Evolutionary conservation across 2,797 vertebrate genomes (phyloP).

Genomic region (Spinus olivaceus): DNA sequence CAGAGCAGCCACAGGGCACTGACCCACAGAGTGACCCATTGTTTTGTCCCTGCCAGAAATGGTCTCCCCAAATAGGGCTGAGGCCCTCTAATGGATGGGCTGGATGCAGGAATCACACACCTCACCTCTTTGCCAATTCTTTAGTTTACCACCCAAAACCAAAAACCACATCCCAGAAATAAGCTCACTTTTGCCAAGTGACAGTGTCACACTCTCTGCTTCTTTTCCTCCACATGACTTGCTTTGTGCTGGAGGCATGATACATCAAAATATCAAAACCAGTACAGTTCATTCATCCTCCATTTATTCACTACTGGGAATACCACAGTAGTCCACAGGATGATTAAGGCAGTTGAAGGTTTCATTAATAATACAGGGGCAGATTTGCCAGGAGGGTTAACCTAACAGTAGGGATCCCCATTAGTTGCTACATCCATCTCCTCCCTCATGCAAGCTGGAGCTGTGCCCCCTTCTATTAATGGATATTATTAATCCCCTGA

Average conservation of each 20-base stretch:
- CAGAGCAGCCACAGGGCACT: background rate
- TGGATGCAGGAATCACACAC: background rate
- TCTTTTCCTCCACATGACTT: background rate
- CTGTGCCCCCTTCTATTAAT: conserved; percentile 35
- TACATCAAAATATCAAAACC: conserved; percentile 62
- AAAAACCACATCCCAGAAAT: background rate
- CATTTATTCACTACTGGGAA: conserved; percentile 58
- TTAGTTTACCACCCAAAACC: background rate
- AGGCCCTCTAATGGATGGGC: background rate
- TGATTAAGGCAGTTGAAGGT: conserved; percentile 64
- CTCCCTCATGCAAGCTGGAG: conserved; percentile 7
- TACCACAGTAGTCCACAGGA: conserved; percentile 43
- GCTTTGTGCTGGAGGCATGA: conserved; percentile 28
- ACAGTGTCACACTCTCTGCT: background rate
- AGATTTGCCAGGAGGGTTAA: conserved; percentile 64
- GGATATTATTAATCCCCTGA: conserved; percentile 46
- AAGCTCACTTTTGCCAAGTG: background rate
- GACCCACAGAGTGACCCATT: background rate
- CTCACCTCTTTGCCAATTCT: background rate
- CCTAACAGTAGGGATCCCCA: conserved; percentile 64
- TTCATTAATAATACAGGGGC: conserved; percentile 68
- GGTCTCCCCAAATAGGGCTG: background rate
- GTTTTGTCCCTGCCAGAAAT: background rate
- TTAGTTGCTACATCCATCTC: conserved; percentile 52
- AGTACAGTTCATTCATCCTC: conserved; percentile 46